These are phyloP conservation scores for Platynereis dumerilii DNA, from an alignment of 2,888 invertebrate genomes.

Conservation along the genomic window DNA sequence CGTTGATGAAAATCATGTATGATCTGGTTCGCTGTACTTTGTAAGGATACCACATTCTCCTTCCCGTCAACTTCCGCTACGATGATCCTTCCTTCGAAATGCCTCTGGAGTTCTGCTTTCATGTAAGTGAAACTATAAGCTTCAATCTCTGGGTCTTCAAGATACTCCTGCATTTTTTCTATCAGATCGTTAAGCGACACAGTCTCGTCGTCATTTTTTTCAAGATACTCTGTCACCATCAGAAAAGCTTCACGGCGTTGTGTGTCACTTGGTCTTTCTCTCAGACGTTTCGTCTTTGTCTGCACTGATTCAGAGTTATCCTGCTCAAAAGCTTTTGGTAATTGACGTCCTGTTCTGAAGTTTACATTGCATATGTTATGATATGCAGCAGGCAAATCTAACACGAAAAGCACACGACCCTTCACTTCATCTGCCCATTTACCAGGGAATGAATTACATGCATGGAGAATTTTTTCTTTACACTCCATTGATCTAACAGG, in stretches of 20 bases:
- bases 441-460: background rate
- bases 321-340: background rate
- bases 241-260: slow-evolving; percentile 11
- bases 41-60: slow-evolving; percentile 37
- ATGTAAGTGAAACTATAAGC: slow-evolving; percentile 29
- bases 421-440: background rate
- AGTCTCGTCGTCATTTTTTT: slow-evolving; percentile 25
- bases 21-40: slow-evolving; percentile 32
- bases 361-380: slow-evolving; percentile 19
- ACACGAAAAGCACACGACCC: background rate
- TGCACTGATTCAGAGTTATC: background rate
- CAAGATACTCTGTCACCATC: slow-evolving; percentile 13
- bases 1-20: slow-evolving; percentile 27
- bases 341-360: slow-evolving; percentile 9
- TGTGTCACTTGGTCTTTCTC: background rate
- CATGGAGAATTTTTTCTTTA: too few relatives aligned
- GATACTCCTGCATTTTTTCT: slow-evolving; percentile 7
- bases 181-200: slow-evolving; percentile 10
- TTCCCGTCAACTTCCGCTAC: slow-evolving; percentile 37
- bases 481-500: too few relatives aligned
- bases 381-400: slow-evolving; percentile 20
- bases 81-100: slow-evolving; percentile 37
- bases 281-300: background rate
- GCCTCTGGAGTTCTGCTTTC: slow-evolving; percentile 34
- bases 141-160: slow-evolving; percentile 6